A percentile compares a stretch with the other conserved stretches of the same genome.
phyloP scores from a whole-genome alignment of 2,797 vertebrate species.

The Tragopan temminckii region DNA sequence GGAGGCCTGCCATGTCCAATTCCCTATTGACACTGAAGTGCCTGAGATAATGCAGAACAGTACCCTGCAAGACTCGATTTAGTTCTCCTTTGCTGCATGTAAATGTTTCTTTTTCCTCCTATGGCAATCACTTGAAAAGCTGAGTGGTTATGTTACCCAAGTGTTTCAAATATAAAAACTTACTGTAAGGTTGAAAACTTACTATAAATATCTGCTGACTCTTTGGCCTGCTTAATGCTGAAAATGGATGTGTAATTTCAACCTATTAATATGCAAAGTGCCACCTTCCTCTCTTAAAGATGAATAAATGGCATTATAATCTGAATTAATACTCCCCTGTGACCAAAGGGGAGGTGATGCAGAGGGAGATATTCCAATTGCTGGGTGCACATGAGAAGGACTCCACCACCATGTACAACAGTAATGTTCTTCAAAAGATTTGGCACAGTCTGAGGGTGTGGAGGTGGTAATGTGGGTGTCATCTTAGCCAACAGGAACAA shows the following conservation, averaged over 20 bases:
- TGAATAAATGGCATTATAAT: neutral
- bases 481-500: neutral
- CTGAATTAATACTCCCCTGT: neutral
- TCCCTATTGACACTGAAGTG: neutral
- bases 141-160: neutral
- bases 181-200: neutral
- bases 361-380: neutral
- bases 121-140: slow-evolving; percentile 29
- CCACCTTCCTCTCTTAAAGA: neutral
- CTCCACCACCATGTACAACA: neutral
- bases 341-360: neutral
- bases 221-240: neutral
- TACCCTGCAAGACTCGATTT: slow-evolving; percentile 1
- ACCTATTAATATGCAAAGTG: neutral
- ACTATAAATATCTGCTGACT: neutral
- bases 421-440: neutral
- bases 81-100: neutral
- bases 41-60: slow-evolving; percentile 37
- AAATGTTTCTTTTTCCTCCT: slow-evolving; percentile 50
- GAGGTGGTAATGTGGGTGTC: rapidly evolving
- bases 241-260: neutral
- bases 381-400: neutral
- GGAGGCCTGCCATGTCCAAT: slow-evolving; percentile 8
- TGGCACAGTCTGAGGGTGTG: neutral
- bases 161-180: slow-evolving; percentile 1